Evolutionary conservation across 2,888 invertebrate species (phyloP).

Genomic region (Polydrusus tereticollis): DNA sequence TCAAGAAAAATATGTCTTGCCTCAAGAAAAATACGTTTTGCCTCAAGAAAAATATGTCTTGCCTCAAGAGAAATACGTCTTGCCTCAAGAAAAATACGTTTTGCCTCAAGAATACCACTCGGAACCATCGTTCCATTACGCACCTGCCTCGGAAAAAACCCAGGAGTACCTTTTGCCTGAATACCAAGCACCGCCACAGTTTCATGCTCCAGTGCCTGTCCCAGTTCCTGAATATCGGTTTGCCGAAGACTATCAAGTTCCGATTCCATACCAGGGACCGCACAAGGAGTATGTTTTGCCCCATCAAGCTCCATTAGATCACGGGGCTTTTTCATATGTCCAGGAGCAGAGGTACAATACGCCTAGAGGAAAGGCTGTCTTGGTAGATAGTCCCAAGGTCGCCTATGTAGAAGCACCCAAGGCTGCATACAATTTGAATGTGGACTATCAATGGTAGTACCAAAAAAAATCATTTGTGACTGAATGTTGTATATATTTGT

Average conservation of each 20-base stretch:
- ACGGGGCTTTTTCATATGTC: constrained; percentile 26
- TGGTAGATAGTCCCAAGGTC: constrained; percentile 3
- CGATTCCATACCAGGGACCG: constrained; percentile 9
- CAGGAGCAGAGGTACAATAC: constrained; percentile 33
- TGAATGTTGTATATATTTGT: constrained; percentile 3
- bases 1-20: background rate
- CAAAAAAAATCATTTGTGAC: background rate
- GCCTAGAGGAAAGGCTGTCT: constrained; percentile 26
- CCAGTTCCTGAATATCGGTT: constrained; percentile 17
- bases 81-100: constrained; percentile 17
- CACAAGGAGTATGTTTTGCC: constrained; percentile 3
- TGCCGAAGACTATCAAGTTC: background rate
- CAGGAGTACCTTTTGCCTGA: constrained; percentile 26
- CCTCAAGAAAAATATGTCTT: constrained; percentile 11
- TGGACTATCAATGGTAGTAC: background rate
- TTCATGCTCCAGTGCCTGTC: background rate
- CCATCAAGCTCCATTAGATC: background rate
- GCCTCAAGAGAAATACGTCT: constrained; percentile 16
- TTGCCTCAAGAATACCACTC: constrained; percentile 12
- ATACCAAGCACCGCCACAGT: background rate
- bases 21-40: constrained; percentile 11
- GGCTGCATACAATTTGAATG: background rate
- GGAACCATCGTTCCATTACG: background rate
- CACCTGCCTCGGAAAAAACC: constrained; percentile 15
- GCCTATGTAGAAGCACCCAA: constrained; percentile 15